Evolutionary conservation across 2,888 invertebrate species (phyloP).

Genomic region (Cantharis nigra): DNA sequence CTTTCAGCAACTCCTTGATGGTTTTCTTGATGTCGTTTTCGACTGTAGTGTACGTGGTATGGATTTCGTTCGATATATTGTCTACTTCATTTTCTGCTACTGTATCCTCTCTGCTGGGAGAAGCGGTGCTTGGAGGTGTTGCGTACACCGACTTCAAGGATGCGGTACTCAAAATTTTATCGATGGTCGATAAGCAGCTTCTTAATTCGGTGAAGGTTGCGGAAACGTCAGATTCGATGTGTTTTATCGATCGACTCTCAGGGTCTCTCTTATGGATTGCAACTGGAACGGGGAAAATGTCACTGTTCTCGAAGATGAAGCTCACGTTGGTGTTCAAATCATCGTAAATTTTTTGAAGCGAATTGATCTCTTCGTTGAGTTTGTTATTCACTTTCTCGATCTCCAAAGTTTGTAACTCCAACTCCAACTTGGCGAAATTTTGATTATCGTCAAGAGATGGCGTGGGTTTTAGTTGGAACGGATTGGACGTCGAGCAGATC

Average conservation of each 20-base stretch:
- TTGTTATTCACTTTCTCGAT: neutral
- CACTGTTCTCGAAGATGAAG: neutral
- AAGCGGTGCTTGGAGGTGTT: neutral
- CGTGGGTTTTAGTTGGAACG: neutral
- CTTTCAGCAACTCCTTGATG: slow-evolving; percentile 13
- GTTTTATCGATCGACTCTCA: neutral
- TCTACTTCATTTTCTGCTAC: neutral
- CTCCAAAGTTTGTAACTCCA: neutral
- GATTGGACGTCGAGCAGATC: neutral
- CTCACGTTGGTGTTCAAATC: neutral
- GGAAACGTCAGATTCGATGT: neutral
- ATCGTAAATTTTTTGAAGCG: neutral
- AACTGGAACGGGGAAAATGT: neutral
- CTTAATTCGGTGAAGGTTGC: neutral
- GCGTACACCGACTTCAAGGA: neutral
- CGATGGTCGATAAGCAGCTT: neutral
- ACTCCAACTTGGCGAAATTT: neutral
- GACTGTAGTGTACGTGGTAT: slow-evolving; percentile 5
- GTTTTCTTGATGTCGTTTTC: slow-evolving; percentile 18
- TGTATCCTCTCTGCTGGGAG: neutral
- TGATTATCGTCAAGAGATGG: neutral
- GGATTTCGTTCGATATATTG: neutral
- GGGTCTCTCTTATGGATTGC: neutral
- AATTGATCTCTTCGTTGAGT: neutral
- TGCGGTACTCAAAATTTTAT: neutral